Evolutionary conservation across 2,797 vertebrate species (phyloP), one percentile per base, ranked within the genome.

Genomic region (Taenioides sp.): DNA sequence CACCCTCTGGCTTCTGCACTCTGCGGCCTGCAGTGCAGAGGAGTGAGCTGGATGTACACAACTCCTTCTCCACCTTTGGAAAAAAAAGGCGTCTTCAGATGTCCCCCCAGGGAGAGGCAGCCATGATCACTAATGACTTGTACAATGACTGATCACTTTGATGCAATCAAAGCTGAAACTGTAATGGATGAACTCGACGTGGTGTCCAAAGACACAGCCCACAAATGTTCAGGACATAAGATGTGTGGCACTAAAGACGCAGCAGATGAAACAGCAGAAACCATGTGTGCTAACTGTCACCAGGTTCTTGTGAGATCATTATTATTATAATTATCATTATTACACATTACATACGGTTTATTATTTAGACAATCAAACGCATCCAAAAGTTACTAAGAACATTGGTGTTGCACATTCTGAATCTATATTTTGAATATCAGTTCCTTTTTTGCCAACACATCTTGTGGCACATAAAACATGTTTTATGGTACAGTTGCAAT

Each of bases 51-150:
- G 96, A 97, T 28, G 94, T 94, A 81, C 95, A 95, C 87, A 97
- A 96, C 85, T 93, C 95, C 69, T 98, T 98, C 90, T 97, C 96
- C 69, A 98, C 96, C 47, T 98, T 98, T 80, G 96, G 96, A 73
- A 98, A 98, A 89, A 97, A 94, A 83, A 92, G 94, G 58, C 96
- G 95, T 76, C 95, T 96, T 78, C 93, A 95, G 55, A 94, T 94
- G 58, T 93, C 93, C 59, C 93, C 94, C 59, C 92, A 94, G 62
- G 95, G 95, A 59, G 94, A 94, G 54, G 87, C 93, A 12, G 93
- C 93, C 40, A 91, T 97, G 61, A 97, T 97, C 89, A 97, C 95
- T 91, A 97, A 97, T 0, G 95, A 96, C 86, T 84, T 97, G 70
- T 95, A 93, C 78, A 94, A 93, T 66, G 92, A 94, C 76, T 95